phyloP scores from a whole-genome alignment of 2,113 vertebrate species.

The Riparia riparia region DNA sequence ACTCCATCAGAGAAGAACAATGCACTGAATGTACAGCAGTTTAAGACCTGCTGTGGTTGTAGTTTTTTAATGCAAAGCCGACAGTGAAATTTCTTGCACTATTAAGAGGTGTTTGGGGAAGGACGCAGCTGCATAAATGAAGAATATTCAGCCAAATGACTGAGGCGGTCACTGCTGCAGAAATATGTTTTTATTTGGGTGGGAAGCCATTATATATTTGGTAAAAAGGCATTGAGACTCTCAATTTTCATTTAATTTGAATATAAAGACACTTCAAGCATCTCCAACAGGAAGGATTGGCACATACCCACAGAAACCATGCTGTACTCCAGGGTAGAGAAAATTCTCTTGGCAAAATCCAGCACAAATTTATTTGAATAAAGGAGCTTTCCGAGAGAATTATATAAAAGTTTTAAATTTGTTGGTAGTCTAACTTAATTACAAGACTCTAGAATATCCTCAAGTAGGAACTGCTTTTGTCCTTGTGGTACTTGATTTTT shows the following conservation, averaged over 20 bases:
- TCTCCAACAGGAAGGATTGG: background rate
- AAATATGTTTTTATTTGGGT: constrained; percentile 24
- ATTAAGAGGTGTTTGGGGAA: background rate
- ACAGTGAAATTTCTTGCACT: constrained; percentile 4
- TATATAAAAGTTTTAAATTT: background rate
- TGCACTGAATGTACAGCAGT: background rate
- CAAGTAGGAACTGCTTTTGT: background rate
- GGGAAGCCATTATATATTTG: background rate
- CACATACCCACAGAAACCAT: background rate
- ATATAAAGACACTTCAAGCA: background rate
- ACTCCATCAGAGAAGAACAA: background rate
- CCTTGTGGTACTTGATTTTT: background rate
- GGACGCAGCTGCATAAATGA: constrained; percentile 36
- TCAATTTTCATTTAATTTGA: background rate
- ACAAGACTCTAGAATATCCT: background rate
- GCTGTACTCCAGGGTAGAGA: background rate
- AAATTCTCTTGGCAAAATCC: background rate
- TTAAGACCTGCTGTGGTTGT: background rate
- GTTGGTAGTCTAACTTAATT: background rate
- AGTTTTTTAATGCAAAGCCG: constrained; percentile 17
- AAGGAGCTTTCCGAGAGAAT: background rate
- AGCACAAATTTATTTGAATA: background rate
- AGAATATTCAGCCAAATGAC: background rate
- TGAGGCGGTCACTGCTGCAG: background rate
- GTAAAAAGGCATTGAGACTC: background rate